phyloP scores from a whole-genome alignment of 2,797 vertebrate species.

The Sylvia borin region DNA sequence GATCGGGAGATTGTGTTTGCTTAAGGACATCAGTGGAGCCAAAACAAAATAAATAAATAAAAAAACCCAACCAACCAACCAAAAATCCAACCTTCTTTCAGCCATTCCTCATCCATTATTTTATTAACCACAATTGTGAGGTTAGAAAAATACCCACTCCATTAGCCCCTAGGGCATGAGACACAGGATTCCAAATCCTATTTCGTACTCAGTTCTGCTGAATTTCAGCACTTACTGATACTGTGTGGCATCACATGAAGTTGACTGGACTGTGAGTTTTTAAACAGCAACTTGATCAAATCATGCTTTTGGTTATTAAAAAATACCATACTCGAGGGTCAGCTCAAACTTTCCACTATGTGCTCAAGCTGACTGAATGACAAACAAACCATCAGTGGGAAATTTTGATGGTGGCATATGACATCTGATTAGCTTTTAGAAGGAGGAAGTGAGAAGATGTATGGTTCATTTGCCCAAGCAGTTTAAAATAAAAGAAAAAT shows the following conservation, averaged over 20 bases:
- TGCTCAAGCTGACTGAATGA: not conserved
- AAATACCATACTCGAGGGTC: not conserved
- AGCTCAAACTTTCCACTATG: constrained; percentile 27
- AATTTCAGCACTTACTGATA: not conserved
- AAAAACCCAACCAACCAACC: too few relatives aligned
- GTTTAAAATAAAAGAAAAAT: not conserved
- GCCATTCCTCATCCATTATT: constrained; percentile 26
- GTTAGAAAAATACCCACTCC: constrained; percentile 10
- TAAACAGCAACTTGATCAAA: not conserved
- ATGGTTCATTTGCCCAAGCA: not conserved
- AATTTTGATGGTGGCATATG: not conserved
- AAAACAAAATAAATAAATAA: not conserved
- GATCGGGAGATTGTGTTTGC: constrained; percentile 8
- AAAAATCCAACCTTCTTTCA: not conserved
- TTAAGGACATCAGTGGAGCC: not conserved
- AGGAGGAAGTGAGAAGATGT: constrained; percentile 18
- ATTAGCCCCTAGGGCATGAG: not conserved
- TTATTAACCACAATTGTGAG: constrained; percentile 32
- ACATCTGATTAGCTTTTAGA: not conserved
- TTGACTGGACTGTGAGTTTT: not conserved
- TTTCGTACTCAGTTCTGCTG: not conserved
- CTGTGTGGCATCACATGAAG: not conserved
- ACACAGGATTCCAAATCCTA: not conserved
- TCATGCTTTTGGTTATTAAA: not conserved
- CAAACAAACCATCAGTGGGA: not conserved